A percentile compares a stretch with the other conserved stretches of the same genome.
These are phyloP conservation scores for Plebejus melissa DNA, from an alignment of 2,888 invertebrate species.

Conservation along the genomic window DNA sequence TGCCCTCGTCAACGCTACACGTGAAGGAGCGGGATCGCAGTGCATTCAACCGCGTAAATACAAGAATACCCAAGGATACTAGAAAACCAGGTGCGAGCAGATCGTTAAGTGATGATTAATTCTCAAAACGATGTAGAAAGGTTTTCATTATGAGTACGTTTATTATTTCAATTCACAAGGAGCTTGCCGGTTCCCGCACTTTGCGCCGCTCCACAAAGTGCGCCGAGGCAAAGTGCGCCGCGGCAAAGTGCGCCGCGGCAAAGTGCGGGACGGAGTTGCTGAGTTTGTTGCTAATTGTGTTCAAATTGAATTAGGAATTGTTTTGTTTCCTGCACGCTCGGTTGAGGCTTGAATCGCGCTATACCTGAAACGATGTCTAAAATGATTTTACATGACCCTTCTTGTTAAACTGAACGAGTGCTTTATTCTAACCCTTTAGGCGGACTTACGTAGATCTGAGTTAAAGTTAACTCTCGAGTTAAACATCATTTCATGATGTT, in stretches of 20 bases:
- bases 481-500: too few species aligned
- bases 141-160: neutral
- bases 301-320: constrained; percentile 17
- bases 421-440: neutral
- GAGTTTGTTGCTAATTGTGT: constrained; percentile 16
- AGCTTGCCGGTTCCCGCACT: neutral
- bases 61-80: too few species aligned
- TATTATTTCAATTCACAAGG: constrained; percentile 5
- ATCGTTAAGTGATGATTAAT: neutral
- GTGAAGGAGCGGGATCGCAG: too few species aligned
- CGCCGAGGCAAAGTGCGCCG: neutral
- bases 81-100: too few species aligned
- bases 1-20: too few species aligned
- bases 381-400: neutral
- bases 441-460: too few species aligned
- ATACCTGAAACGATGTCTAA: neutral
- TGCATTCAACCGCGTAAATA: too few species aligned
- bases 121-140: neutral
- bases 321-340: constrained; percentile 3
- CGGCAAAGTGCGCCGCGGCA: neutral
- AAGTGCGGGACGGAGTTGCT: constrained; percentile 1
- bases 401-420: neutral
- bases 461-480: too few species aligned
- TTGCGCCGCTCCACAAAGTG: constrained; percentile 5
- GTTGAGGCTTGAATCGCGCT: neutral